Evolutionary conservation across 1,140 invertebrate genomes (phyloP), one percentile per base, ranked within the genome.

Genomic region (Oryzaephilus surinamensis): DNA sequence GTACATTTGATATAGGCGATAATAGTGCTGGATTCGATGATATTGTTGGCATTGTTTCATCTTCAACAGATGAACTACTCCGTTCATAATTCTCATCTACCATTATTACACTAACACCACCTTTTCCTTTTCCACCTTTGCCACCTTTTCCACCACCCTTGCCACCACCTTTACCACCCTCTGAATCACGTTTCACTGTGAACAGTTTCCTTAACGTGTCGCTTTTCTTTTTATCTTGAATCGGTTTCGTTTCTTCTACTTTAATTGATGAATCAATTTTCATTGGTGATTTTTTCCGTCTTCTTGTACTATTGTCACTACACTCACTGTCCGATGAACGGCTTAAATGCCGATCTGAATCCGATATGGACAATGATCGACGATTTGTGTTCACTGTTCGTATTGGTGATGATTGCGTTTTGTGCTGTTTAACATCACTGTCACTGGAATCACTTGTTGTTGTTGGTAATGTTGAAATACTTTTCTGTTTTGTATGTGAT

Each of bases 161-260:
- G 2, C 60, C 65, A 6, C 60, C 65, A 14, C 70, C 65, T 41
- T 70, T 71, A 1, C 63, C 62, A 6, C 58, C 57, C 35, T 60
- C 58, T 3, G 54, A 49, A 36, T 59, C 58, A 6, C 47, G 38
- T 37, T 59, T 58, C 8, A 57, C 58, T 0, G 65, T 72, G 52
- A 82, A 83, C 8, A 84, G 55, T 47, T 76, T 79, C 2, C 74
- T 62, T 16, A 83, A 50, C 0, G 78, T 81, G 41, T 73, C 73
- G 44, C 66, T 79, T 57, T 83, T 84, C 55, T 81, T 83, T 45
- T 79, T 79, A 52, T 82, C 77, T 38, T 74, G 69, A 0, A 74
- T 66, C 6, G 48, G 27, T 28, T 69, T 68, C 2, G 65, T 66
- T 13, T 68, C 66, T 0, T 38, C 36, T 13, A 38, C 36, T 31